Evolutionary conservation across 2,797 vertebrate genomes (phyloP).

Genomic region (Melanotaenia trifasciata): DNA sequence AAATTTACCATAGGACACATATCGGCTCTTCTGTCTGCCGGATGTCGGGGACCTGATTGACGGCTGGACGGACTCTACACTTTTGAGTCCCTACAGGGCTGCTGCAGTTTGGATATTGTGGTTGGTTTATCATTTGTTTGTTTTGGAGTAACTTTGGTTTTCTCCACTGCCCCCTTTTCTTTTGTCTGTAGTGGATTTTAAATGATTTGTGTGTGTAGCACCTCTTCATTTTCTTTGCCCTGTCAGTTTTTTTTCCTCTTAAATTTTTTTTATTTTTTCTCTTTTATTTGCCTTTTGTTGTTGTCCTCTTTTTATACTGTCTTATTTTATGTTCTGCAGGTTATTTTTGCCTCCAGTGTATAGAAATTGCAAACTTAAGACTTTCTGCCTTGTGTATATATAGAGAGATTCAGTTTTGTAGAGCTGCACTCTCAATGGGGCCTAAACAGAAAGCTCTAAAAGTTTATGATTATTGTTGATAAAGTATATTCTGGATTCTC

Average conservation of each 20-base stretch:
- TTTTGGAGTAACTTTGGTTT: conserved; percentile 40
- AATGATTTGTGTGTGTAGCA: conserved; percentile 44
- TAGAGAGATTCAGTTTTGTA: conserved; percentile 58
- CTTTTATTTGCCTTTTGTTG: neutral
- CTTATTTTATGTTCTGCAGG: conserved; percentile 38
- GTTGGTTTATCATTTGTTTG: conserved; percentile 48
- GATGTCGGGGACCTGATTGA: conserved; percentile 61
- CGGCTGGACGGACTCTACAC: conserved; percentile 48
- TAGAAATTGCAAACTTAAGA: conserved; percentile 62
- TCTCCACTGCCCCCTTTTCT: conserved; percentile 33
- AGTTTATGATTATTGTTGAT: conserved; percentile 66
- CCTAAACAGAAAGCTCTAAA: conserved; percentile 61
- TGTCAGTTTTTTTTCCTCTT: neutral
- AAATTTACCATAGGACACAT: conserved; percentile 95
- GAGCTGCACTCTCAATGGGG: conserved; percentile 57
- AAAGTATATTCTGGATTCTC: conserved; percentile 62
- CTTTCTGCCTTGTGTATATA: conserved; percentile 80
- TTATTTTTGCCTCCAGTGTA: conserved; percentile 67
- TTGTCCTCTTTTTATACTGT: neutral
- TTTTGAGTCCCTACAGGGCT: conserved; percentile 64
- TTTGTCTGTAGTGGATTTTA: conserved; percentile 34
- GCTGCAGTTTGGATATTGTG: conserved; percentile 70
- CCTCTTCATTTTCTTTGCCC: conserved; percentile 18
- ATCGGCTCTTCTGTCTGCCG: conserved; percentile 73
- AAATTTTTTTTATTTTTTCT: neutral